Evolutionary conservation across 37 sponge, comb jelly and placozoan genomes (phyloP), one percentile per base, ranked within the genome.

Genomic region (Ianthella basta): DNA sequence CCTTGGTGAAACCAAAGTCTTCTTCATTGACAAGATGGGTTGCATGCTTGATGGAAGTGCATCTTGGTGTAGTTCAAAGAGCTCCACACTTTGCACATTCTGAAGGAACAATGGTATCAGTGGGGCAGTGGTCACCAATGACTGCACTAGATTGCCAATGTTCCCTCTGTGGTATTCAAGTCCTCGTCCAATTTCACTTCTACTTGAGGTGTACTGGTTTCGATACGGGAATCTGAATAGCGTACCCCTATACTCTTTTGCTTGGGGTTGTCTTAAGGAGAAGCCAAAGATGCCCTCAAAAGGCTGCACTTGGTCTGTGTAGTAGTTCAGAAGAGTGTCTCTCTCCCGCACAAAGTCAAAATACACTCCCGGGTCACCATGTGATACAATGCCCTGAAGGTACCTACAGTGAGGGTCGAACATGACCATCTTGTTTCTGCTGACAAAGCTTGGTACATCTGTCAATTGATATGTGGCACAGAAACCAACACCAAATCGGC

Each of bases 401-500:
- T 85, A 86, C n/a, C 72, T 30, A 61, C 88, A 68, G 74, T 95
- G 96, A 61, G 96, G 96, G 82, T 95, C 96, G 89, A 95, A 92
- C 23, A 95, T 82, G 20, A 72, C 87, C 55, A 95, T 44, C 60
- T 67, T 83, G 18, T 82, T 54, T 20, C 92, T 21, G 67, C 90
- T 92, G 30, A 95, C 85, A 64, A 95, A 92, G 40, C 92, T 95
- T 64, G 96, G 96, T 1, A 95, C 80, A 72, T 95, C 96, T 34
- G 92, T 95, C 37, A 95, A 33, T 24, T 84, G 90, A 54, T 95
- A 95, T 4, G 64, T 82, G 27, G 96, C 72, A 60, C 89, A 91
- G 80, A 95, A 95, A 15, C 96, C 96, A 54, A 92, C 77, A 53
- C 96, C 96, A 83, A 92, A 95, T 29, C 92, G 75, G 41, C 96